These are phyloP conservation scores for Deilephila porcellus DNA, from an alignment of 2,888 invertebrate species.

Conservation along the genomic window DNA sequence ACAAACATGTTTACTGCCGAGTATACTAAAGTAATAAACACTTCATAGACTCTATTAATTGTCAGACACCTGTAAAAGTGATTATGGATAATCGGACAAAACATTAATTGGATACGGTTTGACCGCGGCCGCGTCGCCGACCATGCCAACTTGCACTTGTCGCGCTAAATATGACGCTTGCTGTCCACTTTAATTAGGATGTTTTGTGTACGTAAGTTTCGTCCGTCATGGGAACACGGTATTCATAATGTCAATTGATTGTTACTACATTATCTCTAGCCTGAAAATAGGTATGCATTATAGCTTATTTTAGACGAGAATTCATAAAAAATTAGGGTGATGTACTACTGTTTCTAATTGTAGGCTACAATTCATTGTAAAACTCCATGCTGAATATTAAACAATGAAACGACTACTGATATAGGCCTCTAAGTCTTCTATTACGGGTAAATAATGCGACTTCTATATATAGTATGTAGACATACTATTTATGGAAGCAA, in stretches of 20 bases:
- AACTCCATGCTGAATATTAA: no score
- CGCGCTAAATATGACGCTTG: conserved; percentile 31
- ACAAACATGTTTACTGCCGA: background rate
- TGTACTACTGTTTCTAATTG: no score
- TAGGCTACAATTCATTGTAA: no score
- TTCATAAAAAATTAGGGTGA: no score
- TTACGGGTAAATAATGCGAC: no score
- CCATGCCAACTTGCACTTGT: conserved; percentile 30
- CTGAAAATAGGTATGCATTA: background rate
- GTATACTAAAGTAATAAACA: conserved; percentile 1
- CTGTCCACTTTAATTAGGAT: conserved; percentile 11
- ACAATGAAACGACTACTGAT: no score
- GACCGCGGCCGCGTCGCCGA: conserved; percentile 47
- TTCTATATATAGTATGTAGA: no score
- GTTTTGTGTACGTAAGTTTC: background rate
- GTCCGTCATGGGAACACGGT: background rate
- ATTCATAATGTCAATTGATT: background rate
- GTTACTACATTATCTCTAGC: background rate
- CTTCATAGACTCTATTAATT: conserved; percentile 56
- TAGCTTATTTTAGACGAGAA: no score
- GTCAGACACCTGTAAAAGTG: conserved; percentile 61
- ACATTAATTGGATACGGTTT: conserved; percentile 60
- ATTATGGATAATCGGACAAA: conserved; percentile 52
- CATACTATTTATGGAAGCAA: no score
- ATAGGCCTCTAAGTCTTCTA: no score